These are phyloP conservation scores for Acleris sparsana DNA, from an alignment of 2,888 invertebrate genomes.

Conservation along the genomic window DNA sequence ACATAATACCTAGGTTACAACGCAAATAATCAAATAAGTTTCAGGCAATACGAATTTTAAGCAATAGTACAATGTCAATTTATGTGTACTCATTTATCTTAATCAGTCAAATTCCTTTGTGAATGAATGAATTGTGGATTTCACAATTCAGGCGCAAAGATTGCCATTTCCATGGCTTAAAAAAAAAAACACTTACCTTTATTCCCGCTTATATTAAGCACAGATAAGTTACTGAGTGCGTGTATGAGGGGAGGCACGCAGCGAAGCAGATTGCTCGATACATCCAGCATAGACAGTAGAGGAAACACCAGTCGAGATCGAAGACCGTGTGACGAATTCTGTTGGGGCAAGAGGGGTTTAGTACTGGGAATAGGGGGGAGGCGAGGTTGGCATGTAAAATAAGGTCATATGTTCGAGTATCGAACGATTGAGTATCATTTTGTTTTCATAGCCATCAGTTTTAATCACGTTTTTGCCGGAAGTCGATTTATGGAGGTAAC, in stretches of 20 bases:
- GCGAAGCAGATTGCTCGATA: slow-evolving; percentile 90
- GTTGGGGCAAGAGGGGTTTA: slow-evolving; percentile 3
- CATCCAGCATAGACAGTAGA: slow-evolving; percentile 96
- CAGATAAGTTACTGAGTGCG: slow-evolving; percentile 94
- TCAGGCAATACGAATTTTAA: no score
- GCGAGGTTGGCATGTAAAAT: background rate
- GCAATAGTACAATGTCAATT: no score
- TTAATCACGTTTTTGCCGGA: background rate
- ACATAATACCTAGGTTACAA: no score
- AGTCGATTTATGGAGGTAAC: no score
- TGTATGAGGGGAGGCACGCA: slow-evolving; percentile 93
- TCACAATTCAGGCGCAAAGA: background rate
- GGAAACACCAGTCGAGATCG: slow-evolving; percentile 93
- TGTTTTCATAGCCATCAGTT: slow-evolving; percentile 5
- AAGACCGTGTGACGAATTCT: slow-evolving; percentile 65
- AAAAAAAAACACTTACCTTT: slow-evolving; percentile 69
- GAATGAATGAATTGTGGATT: no score
- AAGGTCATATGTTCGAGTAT: background rate
- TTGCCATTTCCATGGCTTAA: background rate
- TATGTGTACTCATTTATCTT: no score
- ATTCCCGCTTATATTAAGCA: slow-evolving; percentile 95
- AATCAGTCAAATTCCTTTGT: no score
- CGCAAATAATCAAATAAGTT: no score
- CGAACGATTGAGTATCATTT: background rate
- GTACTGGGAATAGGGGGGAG: background rate